Percentiles rank a stretch among this genome's conserved stretches.
Evolutionary conservation across 2,797 vertebrate species (phyloP).

Genomic region (Epinephelus coioides): DNA sequence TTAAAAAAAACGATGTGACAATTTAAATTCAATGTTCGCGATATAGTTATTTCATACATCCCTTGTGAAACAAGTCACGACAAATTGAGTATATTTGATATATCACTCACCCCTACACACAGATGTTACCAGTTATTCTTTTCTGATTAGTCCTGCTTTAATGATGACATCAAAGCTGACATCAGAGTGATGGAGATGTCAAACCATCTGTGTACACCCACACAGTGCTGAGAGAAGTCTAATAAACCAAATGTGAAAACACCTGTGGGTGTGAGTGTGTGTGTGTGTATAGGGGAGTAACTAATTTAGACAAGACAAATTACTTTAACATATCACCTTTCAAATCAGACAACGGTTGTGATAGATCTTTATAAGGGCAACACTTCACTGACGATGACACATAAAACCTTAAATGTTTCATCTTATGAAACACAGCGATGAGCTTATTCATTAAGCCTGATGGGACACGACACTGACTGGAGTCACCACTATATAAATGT

Average conservation of each 20-base stretch:
- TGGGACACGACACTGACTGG: slow-evolving; percentile 18
- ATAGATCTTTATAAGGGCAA: neutral
- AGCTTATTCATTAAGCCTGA: slow-evolving; percentile 52
- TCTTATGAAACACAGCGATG: slow-evolving; percentile 29
- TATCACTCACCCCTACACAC: neutral
- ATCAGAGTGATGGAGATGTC: neutral
- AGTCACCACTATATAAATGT: slow-evolving; percentile 43
- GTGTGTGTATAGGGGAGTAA: neutral
- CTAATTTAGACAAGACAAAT: neutral
- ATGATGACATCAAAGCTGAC: neutral
- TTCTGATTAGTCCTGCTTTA: neutral
- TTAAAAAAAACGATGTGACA: too few species aligned
- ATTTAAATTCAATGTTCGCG: too few species aligned
- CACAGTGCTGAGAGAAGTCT: neutral
- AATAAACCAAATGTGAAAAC: neutral
- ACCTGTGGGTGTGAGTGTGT: neutral
- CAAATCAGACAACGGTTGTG: neutral
- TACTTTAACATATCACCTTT: neutral
- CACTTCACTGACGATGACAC: neutral
- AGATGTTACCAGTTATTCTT: slow-evolving; percentile 1
- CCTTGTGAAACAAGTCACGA: too few species aligned
- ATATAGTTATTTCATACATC: too few species aligned
- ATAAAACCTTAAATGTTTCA: slow-evolving; percentile 2
- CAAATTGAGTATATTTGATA: too few species aligned
- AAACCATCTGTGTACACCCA: neutral